These are phyloP conservation scores for Phocoena phocoena DNA, from an alignment of 2,113 vertebrate species.

Conservation along the genomic window DNA sequence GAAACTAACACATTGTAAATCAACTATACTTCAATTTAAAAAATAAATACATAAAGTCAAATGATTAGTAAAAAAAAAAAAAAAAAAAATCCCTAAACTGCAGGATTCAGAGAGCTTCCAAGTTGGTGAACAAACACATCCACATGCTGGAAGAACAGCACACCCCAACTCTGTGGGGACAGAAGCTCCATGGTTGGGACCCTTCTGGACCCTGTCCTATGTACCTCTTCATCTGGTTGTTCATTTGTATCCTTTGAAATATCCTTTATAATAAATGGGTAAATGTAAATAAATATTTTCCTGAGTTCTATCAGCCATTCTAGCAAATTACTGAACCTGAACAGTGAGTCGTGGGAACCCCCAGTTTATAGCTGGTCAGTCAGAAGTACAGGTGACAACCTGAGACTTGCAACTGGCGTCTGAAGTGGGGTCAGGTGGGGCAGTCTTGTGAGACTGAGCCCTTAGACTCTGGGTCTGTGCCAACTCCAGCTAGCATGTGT, in stretches of 20 bases:
- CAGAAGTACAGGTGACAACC: background rate
- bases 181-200: background rate
- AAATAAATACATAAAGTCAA: no score
- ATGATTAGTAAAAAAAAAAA: background rate
- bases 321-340: background rate
- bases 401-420: background rate
- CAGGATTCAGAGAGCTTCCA: background rate
- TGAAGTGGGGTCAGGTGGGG: background rate
- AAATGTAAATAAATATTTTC: background rate
- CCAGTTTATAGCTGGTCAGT: background rate
- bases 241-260: background rate
- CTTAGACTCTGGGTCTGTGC: background rate
- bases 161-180: background rate
- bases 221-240: background rate
- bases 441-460: background rate
- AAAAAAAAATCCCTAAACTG: background rate
- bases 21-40: no score
- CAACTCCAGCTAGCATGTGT: background rate
- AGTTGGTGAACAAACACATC: no score
- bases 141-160: background rate
- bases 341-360: background rate
- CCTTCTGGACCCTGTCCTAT: background rate
- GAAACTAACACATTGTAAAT: no score
- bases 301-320: background rate
- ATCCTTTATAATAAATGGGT: background rate